phyloP scores from a whole-genome alignment of 2,797 vertebrate species.

The Tenualosa ilisha region DNA sequence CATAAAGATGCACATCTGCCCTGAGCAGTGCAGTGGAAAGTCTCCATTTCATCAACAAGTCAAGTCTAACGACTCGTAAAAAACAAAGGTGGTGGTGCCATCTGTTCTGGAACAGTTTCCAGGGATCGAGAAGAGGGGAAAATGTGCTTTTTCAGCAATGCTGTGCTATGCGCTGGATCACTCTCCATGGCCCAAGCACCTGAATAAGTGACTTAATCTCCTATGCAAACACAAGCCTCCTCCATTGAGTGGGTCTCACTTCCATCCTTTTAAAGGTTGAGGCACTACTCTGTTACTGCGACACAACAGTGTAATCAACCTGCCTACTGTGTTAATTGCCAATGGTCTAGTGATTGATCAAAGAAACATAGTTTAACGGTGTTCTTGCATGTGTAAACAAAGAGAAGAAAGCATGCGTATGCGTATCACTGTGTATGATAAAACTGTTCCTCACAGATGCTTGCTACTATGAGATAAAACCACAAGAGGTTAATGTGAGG shows the following conservation, averaged over 20 bases:
- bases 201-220: conserved; percentile 57
- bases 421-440: conserved; percentile 65
- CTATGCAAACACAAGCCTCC: conserved; percentile 54
- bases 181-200: conserved; percentile 52
- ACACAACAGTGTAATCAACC: conserved; percentile 55
- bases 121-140: conserved; percentile 46
- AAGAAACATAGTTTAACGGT: conserved; percentile 58
- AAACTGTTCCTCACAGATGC: conserved; percentile 69
- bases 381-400: conserved; percentile 58
- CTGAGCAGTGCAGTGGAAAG: conserved; percentile 65
- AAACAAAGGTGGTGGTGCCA: conserved; percentile 74
- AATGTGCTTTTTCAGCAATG: conserved; percentile 54
- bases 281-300: conserved; percentile 53
- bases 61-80: conserved; percentile 79
- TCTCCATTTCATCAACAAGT: conserved; percentile 80
- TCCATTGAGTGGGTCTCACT: conserved; percentile 31
- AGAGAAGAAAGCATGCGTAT: conserved; percentile 45
- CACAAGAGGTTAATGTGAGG: conserved; percentile 47
- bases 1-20: conserved; percentile 71
- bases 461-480: conserved; percentile 39
- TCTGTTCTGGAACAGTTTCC: conserved; percentile 73
- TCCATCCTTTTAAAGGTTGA: conserved; percentile 48
- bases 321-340: conserved; percentile 65
- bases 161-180: conserved; percentile 29
- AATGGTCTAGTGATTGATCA: conserved; percentile 63